Conservation (phyloP, 2,797 vertebrate species). For the Danionella dracula region DNA sequence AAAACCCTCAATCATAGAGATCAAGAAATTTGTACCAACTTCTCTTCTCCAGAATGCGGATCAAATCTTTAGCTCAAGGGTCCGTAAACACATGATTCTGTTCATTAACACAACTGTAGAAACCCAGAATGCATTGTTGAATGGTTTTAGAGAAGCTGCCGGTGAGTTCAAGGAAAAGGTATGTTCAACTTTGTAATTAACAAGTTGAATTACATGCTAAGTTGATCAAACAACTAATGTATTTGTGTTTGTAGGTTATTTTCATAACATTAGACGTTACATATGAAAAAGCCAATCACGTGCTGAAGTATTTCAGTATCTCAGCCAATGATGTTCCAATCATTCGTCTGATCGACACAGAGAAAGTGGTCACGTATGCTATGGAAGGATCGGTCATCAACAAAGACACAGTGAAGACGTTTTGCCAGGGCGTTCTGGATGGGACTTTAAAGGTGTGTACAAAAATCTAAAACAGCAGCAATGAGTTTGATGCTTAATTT, state of each 20-base stretch:
- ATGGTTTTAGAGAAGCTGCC: constrained; percentile 57
- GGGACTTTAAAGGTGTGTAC: constrained; percentile 75
- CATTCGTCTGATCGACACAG: constrained; percentile 73
- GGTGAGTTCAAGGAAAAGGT: constrained; percentile 78
- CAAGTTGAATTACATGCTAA: not conserved
- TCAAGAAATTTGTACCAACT: not conserved
- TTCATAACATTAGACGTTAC: constrained; percentile 78
- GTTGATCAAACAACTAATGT: not conserved
- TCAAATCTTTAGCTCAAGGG: constrained; percentile 76
- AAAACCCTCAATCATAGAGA: not conserved
- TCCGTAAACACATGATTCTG: constrained; percentile 79
- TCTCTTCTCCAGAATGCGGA: constrained; percentile 65
- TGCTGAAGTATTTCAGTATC: constrained; percentile 82
- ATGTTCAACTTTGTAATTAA: not conserved
- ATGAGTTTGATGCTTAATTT: not conserved
- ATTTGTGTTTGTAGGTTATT: constrained; percentile 70
- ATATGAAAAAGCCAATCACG: constrained; percentile 30
- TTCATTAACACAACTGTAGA: constrained; percentile 77
- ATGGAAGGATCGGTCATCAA: constrained; percentile 51
- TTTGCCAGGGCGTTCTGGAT: constrained; percentile 70
- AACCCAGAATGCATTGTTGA: constrained; percentile 60
- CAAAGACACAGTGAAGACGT: constrained; percentile 42
- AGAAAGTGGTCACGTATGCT: constrained; percentile 73
- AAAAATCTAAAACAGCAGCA: no score
- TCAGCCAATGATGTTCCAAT: constrained; percentile 63